A percentile compares a stretch with the other conserved stretches of the same genome.
These are phyloP conservation scores for Aegotheles bennettii DNA, from an alignment of 2,113 vertebrate genomes.

Conservation along the genomic window DNA sequence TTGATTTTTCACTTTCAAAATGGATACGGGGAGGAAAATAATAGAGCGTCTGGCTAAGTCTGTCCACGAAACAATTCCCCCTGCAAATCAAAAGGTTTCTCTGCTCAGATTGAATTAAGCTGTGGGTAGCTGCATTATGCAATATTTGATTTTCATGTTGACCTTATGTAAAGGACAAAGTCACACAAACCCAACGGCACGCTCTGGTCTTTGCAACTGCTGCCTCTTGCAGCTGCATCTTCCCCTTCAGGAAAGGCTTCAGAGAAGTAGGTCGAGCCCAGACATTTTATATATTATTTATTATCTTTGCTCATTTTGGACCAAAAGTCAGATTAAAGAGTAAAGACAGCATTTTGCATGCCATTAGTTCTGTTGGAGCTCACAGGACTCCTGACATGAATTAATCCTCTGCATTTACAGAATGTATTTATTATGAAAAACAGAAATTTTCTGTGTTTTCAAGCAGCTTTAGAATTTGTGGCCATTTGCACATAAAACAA, in stretches of 20 bases:
- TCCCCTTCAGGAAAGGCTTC: too few species aligned
- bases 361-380: not conserved
- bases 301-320: not conserved
- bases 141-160: not conserved
- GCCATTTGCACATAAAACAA: not conserved
- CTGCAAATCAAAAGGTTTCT: not conserved
- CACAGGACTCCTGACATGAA: rapidly evolving
- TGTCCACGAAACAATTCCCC: not conserved
- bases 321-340: not conserved
- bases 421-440: not conserved
- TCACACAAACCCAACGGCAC: not conserved
- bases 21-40: not conserved
- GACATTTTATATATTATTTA: rapidly evolving
- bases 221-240: not conserved
- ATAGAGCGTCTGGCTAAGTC: not conserved
- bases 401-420: not conserved
- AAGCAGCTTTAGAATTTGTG: not conserved
- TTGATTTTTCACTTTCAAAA: not conserved
- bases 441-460: not conserved
- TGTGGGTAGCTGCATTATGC: not conserved
- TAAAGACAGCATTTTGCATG: not conserved
- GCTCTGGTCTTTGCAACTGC: not conserved
- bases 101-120: not conserved
- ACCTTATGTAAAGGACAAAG: slow-evolving; percentile 27
- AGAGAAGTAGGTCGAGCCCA: not conserved